A percentile compares a stretch with the other conserved stretches of the same genome.
These are phyloP conservation scores for Intellagama lesueurii DNA, from an alignment of 2,797 vertebrate genomes.

Conservation along the genomic window DNA sequence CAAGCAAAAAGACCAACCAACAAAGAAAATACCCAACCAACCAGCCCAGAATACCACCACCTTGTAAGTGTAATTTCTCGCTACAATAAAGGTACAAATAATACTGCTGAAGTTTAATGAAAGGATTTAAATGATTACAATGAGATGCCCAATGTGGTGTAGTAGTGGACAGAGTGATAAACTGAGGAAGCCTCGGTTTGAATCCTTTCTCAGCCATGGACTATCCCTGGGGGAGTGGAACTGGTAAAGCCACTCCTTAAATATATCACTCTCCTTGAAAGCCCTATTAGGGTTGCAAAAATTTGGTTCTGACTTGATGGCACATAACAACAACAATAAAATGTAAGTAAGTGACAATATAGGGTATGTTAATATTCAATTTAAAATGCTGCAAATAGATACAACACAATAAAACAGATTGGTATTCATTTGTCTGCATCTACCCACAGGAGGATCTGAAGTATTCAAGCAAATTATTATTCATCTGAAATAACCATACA, in stretches of 20 bases:
- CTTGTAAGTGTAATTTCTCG: conserved; percentile 6
- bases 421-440: conserved; percentile 42
- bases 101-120: conserved; percentile 53
- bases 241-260: too few relatives aligned
- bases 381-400: conserved; percentile 43
- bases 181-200: too few relatives aligned
- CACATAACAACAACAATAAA: conserved; percentile 47
- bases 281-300: too few relatives aligned
- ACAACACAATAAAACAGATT: conserved; percentile 34
- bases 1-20: too few relatives aligned
- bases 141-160: too few relatives aligned
- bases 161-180: too few relatives aligned
- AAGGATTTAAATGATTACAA: conserved; percentile 7
- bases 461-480: conserved; percentile 48
- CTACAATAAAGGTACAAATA: conserved; percentile 57
- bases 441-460: conserved; percentile 20
- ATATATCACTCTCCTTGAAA: too few relatives aligned
- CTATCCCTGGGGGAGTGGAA: too few relatives aligned
- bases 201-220: too few relatives aligned
- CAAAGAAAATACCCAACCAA: too few relatives aligned
- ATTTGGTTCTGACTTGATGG: too few relatives aligned
- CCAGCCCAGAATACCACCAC: too few relatives aligned
- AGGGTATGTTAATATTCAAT: conserved; percentile 47
- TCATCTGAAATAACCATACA: conserved; percentile 29
- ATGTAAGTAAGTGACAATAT: conserved; percentile 65